phyloP scores from a whole-genome alignment of 2,888 invertebrate species.

The Apamea monoglypha region DNA sequence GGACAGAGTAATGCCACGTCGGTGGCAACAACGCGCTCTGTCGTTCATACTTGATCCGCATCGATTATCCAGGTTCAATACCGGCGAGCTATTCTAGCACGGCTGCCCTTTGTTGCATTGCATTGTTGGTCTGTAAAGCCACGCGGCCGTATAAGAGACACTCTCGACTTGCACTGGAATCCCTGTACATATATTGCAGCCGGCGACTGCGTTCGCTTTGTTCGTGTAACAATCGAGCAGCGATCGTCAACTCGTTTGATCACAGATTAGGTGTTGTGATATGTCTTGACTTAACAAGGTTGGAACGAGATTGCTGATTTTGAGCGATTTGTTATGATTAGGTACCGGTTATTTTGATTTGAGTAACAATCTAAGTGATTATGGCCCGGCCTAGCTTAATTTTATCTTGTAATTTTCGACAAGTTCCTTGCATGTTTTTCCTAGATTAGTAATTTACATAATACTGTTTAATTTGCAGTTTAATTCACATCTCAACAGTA shows the following conservation, averaged over 20 bases:
- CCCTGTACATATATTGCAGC: conserved; percentile 59
- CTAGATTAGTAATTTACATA: neutral
- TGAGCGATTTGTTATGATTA: conserved; percentile 39
- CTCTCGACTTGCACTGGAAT: conserved; percentile 47
- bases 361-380: conserved; percentile 12
- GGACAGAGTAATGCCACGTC: conserved; percentile 57
- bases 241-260: conserved; percentile 48
- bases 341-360: conserved; percentile 12
- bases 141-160: conserved; percentile 55
- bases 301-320: conserved; percentile 29
- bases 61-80: conserved; percentile 72
- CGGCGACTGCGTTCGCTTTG: conserved; percentile 45
- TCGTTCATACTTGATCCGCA: conserved; percentile 71
- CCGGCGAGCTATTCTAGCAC: conserved; percentile 53
- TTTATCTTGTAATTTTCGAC: conserved; percentile 4
- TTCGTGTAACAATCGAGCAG: conserved; percentile 41
- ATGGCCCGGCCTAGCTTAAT: neutral
- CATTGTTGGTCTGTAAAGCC: conserved; percentile 59
- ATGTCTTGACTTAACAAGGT: conserved; percentile 51
- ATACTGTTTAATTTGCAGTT: neutral
- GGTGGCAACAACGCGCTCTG: conserved; percentile 57
- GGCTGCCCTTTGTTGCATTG: conserved; percentile 65
- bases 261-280: conserved; percentile 50
- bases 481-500: neutral
- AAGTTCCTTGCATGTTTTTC: neutral